phyloP scores from a whole-genome alignment of 2,113 vertebrate genomes.

The Trichomycterus rosablanca region DNA sequence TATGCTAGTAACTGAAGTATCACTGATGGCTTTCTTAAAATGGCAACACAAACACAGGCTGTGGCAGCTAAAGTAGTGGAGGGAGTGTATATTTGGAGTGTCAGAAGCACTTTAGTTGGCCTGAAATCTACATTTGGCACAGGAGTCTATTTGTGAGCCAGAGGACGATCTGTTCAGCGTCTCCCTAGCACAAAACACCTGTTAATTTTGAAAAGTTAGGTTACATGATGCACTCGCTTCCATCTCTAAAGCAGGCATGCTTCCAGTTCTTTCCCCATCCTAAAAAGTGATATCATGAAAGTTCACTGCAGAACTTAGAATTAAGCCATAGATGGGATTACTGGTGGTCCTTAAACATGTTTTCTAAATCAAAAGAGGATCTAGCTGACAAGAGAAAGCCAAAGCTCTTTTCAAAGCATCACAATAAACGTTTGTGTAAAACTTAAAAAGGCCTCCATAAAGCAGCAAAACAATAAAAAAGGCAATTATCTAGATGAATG shows the following conservation, averaged over 20 bases:
- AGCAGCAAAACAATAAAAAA: constrained; percentile 20
- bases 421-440: constrained; percentile 23
- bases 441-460: constrained; percentile 28
- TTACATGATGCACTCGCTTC: constrained; percentile 38
- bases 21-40: constrained; percentile 1
- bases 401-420: constrained; percentile 10
- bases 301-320: constrained; percentile 13
- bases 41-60: not conserved
- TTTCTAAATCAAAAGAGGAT: constrained; percentile 14
- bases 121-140: constrained; percentile 58
- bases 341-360: constrained; percentile 16
- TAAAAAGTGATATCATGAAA: constrained; percentile 46
- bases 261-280: constrained; percentile 48
- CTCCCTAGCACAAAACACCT: constrained; percentile 65
- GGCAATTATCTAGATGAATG: constrained; percentile 22
- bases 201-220: constrained; percentile 55
- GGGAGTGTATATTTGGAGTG: constrained; percentile 63
- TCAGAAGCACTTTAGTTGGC: constrained; percentile 63
- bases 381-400: constrained; percentile 12
- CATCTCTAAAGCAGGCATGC: constrained; percentile 42
- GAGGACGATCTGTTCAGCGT: constrained; percentile 58
- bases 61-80: constrained; percentile 18
- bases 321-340: constrained; percentile 14
- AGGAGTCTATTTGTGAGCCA: constrained; percentile 42
- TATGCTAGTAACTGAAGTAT: not conserved